These are phyloP conservation scores for Corvus cornix DNA, from an alignment of 2,113 vertebrate species.

Conservation along the genomic window DNA sequence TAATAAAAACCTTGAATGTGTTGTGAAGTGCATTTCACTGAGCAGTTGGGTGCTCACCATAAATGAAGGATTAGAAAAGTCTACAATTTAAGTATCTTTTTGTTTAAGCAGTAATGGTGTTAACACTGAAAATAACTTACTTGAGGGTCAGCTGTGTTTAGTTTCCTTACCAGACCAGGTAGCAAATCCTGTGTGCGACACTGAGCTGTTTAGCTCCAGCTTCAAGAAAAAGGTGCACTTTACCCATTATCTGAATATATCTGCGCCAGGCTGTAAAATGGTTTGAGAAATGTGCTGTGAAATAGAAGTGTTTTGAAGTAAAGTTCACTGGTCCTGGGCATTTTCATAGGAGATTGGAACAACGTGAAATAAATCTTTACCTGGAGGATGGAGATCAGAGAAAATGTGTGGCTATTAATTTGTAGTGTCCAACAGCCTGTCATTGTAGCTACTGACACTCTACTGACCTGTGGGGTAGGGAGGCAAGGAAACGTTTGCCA, in stretches of 20 bases:
- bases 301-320: neutral
- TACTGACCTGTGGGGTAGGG: neutral
- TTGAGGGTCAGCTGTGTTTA: neutral
- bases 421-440: neutral
- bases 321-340: neutral
- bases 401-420: neutral
- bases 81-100: neutral
- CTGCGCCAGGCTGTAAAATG: neutral
- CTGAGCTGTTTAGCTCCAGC: neutral
- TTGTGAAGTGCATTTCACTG: neutral
- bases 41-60: neutral
- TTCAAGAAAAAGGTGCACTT: neutral
- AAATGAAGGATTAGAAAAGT: neutral
- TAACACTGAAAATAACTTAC: neutral
- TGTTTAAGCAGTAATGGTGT: neutral
- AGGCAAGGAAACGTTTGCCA: neutral
- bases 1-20: conserved; percentile 1
- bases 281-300: neutral
- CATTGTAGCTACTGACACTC: neutral
- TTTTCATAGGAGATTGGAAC: neutral
- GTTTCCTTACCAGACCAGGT: neutral
- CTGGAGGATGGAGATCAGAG: neutral
- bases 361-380: neutral
- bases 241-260: neutral
- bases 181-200: neutral